A percentile compares a stretch with the other conserved stretches of the same genome.
These are phyloP conservation scores for Bos taurus DNA, from an alignment of 2,113 vertebrate genomes.

Conservation along the genomic window DNA sequence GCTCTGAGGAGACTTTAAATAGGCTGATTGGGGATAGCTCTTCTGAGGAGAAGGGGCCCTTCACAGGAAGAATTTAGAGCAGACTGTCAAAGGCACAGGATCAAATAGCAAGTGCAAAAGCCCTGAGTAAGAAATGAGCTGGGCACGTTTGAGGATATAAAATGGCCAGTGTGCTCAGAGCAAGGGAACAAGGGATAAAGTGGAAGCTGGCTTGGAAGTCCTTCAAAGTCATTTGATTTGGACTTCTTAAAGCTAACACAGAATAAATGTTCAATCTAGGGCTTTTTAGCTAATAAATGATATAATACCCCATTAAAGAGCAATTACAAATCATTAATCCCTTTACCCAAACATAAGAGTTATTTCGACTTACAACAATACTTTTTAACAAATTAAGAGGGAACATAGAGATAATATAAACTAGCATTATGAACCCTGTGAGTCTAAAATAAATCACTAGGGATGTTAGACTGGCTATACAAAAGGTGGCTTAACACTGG, in stretches of 20 bases:
- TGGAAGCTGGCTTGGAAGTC: not conserved
- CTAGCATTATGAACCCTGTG: not conserved
- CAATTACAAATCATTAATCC: not conserved
- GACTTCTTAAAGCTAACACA: not conserved
- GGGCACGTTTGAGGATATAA: not conserved
- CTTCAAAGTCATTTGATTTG: not conserved
- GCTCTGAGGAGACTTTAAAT: not conserved
- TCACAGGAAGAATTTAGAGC: not conserved
- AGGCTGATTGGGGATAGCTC: not conserved
- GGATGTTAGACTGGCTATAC: not conserved
- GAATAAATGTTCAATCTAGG: not conserved
- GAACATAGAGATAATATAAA: not conserved
- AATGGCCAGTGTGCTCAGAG: not conserved
- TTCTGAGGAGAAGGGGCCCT: not conserved
- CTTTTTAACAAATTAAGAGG: not conserved
- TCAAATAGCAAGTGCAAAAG: not conserved
- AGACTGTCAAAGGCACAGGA: not conserved
- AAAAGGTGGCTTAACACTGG: constrained; percentile 15
- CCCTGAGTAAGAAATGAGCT: not conserved
- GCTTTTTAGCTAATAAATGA: not conserved
- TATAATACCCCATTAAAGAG: not conserved
- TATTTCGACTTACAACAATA: not conserved
- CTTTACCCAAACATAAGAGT: not conserved
- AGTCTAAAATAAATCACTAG: constrained; percentile 45
- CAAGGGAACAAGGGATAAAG: not conserved